Percentiles rank a stretch among this genome's conserved stretches.
phyloP scores from a whole-genome alignment of 2,888 invertebrate genomes.

The Erpobdella octoculata region DNA sequence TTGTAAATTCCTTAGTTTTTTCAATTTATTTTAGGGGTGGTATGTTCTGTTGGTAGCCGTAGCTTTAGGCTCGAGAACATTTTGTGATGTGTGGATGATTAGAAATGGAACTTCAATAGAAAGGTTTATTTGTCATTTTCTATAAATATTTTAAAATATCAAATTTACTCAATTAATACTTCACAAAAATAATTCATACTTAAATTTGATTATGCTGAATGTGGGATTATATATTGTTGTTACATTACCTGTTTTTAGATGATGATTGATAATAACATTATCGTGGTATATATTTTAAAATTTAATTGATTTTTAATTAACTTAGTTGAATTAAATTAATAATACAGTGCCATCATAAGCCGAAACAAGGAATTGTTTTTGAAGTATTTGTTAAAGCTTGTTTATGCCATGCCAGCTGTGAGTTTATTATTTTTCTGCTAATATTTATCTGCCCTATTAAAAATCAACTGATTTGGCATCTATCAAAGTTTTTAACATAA shows the following conservation, averaged over 20 bases:
- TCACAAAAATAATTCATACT: not conserved
- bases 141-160: not conserved
- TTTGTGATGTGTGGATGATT: constrained; percentile 96
- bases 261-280: not conserved
- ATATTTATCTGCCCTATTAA: constrained; percentile 2
- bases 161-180: not conserved
- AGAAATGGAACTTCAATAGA: constrained; percentile 86
- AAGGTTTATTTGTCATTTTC: constrained; percentile 59
- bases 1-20: not conserved
- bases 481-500: not conserved
- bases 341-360: constrained; percentile 79
- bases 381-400: constrained; percentile 66
- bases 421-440: constrained; percentile 45
- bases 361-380: constrained; percentile 72
- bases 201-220: not conserved
- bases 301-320: not conserved
- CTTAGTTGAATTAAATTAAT: too few relatives aligned
- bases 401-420: constrained; percentile 78
- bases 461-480: too few relatives aligned
- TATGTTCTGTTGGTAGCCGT: constrained; percentile 58
- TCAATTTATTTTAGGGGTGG: constrained; percentile 40
- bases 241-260: not conserved
- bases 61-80: constrained; percentile 75
- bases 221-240: not conserved
- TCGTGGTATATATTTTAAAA: not conserved